phyloP scores from a whole-genome alignment of 2,797 vertebrate genomes.

The Poeciliopsis turneri region DNA sequence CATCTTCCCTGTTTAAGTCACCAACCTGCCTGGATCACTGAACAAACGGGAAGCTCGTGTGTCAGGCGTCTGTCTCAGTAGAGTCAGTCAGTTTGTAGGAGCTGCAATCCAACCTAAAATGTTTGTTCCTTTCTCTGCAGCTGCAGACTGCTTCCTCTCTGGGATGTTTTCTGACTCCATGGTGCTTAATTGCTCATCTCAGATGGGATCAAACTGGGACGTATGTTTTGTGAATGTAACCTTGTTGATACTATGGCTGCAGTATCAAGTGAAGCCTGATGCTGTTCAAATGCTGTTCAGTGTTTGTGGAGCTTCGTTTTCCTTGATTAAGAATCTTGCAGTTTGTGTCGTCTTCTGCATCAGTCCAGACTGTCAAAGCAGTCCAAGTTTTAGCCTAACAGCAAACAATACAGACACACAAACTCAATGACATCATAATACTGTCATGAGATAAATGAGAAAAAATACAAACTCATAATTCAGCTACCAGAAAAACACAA shows the following conservation, averaged over 20 bases:
- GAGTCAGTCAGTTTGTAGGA: not conserved
- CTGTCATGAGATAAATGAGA: not conserved
- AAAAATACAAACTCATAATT: not conserved
- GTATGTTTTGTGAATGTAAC: not conserved
- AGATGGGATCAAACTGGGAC: not conserved
- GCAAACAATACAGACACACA: not conserved
- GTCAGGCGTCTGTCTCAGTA: not conserved
- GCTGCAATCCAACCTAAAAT: not conserved
- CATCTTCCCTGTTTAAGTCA: not conserved
- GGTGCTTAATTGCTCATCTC: not conserved
- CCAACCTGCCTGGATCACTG: constrained; percentile 3
- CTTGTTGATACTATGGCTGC: not conserved
- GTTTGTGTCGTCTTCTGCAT: not conserved
- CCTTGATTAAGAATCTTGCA: not conserved
- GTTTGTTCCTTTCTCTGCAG: not conserved
- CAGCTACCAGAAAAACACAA: not conserved
- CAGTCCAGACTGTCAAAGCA: not conserved
- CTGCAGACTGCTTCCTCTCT: not conserved
- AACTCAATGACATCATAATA: not conserved
- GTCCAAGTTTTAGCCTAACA: not conserved
- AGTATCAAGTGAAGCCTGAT: too few relatives aligned
- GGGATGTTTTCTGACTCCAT: not conserved
- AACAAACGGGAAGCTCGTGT: not conserved
- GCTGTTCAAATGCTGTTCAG: not conserved
- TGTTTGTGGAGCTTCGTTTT: not conserved